phyloP scores from a whole-genome alignment of 2,888 invertebrate genomes.

The Acanthoscelides obtectus region DNA sequence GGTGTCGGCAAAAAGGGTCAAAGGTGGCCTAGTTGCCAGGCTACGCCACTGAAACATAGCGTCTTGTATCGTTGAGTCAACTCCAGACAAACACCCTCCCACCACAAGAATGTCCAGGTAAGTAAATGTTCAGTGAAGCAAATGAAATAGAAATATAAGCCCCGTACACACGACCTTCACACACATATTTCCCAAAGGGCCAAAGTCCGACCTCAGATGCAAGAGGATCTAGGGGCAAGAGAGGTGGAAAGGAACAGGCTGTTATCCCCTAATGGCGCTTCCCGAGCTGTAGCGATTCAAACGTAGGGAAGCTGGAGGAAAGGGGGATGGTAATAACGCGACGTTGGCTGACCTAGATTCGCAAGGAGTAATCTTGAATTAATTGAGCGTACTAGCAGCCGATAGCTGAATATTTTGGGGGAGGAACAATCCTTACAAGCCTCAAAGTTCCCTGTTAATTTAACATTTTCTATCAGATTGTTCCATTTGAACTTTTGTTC shows the following conservation, averaged over 20 bases:
- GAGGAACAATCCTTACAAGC: not conserved
- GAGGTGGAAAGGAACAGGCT: not conserved
- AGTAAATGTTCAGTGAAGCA: too few relatives aligned
- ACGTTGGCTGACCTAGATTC: not conserved
- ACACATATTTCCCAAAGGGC: not conserved
- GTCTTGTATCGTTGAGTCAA: too few relatives aligned
- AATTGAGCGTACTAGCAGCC: not conserved
- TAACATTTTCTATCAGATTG: too few relatives aligned
- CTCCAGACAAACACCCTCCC: too few relatives aligned
- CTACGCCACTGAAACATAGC: too few relatives aligned
- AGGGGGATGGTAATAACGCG: not conserved
- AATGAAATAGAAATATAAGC: not conserved
- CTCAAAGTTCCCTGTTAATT: too few relatives aligned
- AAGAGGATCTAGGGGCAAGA: not conserved
- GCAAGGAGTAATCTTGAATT: not conserved
- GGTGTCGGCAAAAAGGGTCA: too few relatives aligned
- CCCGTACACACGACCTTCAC: not conserved
- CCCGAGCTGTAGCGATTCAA: not conserved
- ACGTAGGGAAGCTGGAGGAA: not conserved
- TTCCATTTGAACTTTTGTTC: too few relatives aligned
- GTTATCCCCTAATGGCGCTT: not conserved
- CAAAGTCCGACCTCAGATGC: not conserved
- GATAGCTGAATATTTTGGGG: not conserved
- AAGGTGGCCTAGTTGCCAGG: too few relatives aligned
- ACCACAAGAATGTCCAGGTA: too few relatives aligned